phyloP scores from a whole-genome alignment of 2,888 invertebrate genomes.

The Ferdinandea cuprea region DNA sequence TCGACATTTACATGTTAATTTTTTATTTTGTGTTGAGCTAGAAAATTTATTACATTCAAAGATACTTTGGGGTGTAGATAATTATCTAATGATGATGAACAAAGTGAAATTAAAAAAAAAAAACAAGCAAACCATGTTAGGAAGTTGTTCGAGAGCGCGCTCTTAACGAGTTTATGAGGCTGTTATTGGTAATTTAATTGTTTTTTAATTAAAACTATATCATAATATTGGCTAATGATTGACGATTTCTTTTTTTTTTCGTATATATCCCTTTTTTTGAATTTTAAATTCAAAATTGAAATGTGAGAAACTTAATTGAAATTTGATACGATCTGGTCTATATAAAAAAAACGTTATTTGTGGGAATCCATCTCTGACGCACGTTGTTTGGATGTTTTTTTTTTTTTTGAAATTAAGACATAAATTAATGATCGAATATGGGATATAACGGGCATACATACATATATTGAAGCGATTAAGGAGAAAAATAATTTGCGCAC shows the following conservation, averaged over 20 bases:
- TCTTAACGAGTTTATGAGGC: constrained; percentile 57
- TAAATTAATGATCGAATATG: constrained; percentile 47
- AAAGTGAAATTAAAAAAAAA: constrained; percentile 58
- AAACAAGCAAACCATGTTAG: constrained; percentile 56
- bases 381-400: constrained; percentile 1
- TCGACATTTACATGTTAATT: constrained; percentile 6
- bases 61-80: constrained; percentile 18
- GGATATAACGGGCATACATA: constrained; percentile 25
- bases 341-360: background rate
- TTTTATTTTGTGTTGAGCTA: background rate
- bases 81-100: constrained; percentile 43
- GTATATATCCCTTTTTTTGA: background rate
- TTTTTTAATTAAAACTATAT: constrained; percentile 68
- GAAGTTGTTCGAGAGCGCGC: constrained; percentile 61
- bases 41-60: constrained; percentile 39
- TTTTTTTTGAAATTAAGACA: constrained; percentile 30
- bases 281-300: constrained; percentile 57
- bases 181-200: constrained; percentile 72
- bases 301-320: constrained; percentile 53
- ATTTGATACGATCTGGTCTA: constrained; percentile 46
- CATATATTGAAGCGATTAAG: constrained; percentile 7
- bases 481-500: constrained; percentile 13
- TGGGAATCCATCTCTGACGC: constrained; percentile 31
- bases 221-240: constrained; percentile 69
- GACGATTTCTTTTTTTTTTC: constrained; percentile 50